Evolutionary conservation across 2,888 invertebrate species (phyloP).

Genomic region (Allolobophora icterica): DNA sequence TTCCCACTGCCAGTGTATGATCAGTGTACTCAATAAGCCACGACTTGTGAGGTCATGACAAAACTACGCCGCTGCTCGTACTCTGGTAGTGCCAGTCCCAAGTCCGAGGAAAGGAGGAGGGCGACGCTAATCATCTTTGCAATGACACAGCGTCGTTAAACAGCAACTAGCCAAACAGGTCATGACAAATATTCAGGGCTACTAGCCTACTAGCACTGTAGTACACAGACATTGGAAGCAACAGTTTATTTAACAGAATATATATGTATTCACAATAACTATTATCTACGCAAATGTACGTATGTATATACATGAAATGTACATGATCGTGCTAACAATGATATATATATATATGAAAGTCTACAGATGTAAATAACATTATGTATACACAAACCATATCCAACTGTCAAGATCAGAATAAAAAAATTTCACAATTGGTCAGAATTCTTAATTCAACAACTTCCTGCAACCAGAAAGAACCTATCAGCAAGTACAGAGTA

Average conservation of each 20-base stretch:
- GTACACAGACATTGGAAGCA: neutral
- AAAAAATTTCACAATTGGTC: neutral
- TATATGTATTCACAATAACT: neutral
- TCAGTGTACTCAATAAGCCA: no score
- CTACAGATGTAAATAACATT: neutral
- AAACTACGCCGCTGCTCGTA: no score
- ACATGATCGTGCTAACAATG: neutral
- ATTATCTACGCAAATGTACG: neutral
- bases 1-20: no score
- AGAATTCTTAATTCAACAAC: no score
- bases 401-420: neutral
- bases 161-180: neutral
- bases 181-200: neutral
- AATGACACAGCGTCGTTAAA: no score
- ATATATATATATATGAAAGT: neutral
- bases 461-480: neutral
- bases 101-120: no score
- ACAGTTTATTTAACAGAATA: constrained; percentile 17
- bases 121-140: no score
- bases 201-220: neutral
- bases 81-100: no score
- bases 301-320: constrained; percentile 17
- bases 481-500: neutral
- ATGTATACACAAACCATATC: neutral
- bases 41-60: neutral